phyloP scores from a whole-genome alignment of 2,888 invertebrate genomes.

The Steromphala cineraria region DNA sequence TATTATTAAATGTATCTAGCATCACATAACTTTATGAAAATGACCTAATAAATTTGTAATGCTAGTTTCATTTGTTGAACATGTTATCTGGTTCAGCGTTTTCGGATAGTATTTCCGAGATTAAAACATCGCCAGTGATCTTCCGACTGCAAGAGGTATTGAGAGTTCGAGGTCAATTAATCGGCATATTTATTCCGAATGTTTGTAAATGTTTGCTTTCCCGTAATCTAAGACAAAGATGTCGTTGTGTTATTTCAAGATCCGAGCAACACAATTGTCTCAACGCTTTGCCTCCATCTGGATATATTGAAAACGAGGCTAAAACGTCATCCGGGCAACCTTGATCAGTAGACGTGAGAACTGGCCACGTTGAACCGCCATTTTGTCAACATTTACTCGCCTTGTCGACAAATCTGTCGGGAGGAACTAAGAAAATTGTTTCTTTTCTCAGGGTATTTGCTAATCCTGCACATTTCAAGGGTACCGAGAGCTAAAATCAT shows the following conservation, averaged over 20 bases:
- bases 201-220: neutral
- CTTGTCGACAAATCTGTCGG: neutral
- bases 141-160: too few relatives aligned
- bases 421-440: neutral
- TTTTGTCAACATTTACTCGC: neutral
- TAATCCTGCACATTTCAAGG: neutral
- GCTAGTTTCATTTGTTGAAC: too few relatives aligned
- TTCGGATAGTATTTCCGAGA: too few relatives aligned
- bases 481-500: neutral
- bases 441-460: conserved; percentile 6
- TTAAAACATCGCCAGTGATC: too few relatives aligned
- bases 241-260: neutral
- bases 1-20: too few relatives aligned
- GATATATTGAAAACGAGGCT: neutral
- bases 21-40: too few relatives aligned
- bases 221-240: neutral
- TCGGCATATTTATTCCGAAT: neutral
- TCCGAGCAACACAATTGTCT: conserved; percentile 5
- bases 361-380: neutral
- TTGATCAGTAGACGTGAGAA: conserved; percentile 2
- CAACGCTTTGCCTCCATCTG: neutral
- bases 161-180: neutral
- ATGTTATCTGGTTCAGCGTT: too few relatives aligned
- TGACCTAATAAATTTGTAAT: too few relatives aligned
- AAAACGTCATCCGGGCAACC: neutral